phyloP scores from a whole-genome alignment of 2,888 invertebrate species.

The Andrena marginata region DNA sequence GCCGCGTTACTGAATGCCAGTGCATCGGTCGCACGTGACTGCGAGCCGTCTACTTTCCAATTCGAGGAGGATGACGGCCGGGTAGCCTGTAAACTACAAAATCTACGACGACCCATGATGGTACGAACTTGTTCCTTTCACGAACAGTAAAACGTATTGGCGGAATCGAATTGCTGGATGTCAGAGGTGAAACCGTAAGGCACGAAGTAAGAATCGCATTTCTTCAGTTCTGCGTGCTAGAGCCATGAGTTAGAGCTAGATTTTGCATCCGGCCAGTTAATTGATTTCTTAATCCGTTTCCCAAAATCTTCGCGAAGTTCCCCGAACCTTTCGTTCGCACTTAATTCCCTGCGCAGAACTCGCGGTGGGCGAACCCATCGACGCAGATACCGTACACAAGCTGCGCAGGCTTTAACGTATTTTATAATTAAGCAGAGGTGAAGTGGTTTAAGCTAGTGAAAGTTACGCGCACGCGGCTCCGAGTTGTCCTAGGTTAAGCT shows the following conservation, averaged over 20 bases:
- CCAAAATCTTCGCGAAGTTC: neutral
- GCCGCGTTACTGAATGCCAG: constrained; percentile 47
- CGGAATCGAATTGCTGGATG: neutral
- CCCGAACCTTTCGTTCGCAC: no score
- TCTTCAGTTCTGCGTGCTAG: no score
- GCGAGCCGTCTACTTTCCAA: neutral
- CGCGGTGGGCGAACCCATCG: no score
- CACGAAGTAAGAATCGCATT: neutral
- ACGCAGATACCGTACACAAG: no score
- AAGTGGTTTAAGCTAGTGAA: neutral
- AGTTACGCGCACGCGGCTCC: constrained; percentile 2
- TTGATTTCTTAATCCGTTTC: neutral
- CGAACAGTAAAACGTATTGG: neutral
- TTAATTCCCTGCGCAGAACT: no score
- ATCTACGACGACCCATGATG: neutral
- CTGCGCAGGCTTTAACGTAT: neutral
- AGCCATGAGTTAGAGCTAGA: neutral
- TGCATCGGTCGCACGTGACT: constrained; percentile 52
- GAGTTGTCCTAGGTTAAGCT: constrained; percentile 18
- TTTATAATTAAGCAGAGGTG: neutral
- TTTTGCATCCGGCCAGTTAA: neutral
- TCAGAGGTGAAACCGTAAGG: neutral
- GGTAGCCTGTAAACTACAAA: neutral
- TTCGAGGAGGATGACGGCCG: neutral
- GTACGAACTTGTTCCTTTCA: no score